A percentile compares a stretch with the other conserved stretches of the same genome.
These are phyloP conservation scores for Zaprionus kolodkinae DNA, from an alignment of 1,140 invertebrate species.

Conservation along the genomic window DNA sequence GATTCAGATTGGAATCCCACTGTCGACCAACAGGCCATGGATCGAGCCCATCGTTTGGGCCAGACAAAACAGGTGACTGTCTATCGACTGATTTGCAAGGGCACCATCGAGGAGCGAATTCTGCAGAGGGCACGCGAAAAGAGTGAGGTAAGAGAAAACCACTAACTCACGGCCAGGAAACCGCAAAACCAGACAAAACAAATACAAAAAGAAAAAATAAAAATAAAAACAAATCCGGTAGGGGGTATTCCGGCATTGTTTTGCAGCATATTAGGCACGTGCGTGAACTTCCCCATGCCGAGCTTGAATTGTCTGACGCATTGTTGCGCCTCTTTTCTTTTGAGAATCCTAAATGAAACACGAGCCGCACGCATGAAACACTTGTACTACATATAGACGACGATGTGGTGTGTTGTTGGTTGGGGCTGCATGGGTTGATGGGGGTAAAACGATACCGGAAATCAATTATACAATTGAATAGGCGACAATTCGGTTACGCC, in stretches of 20 bases:
- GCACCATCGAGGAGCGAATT: constrained; percentile 96
- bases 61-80: constrained; percentile 97
- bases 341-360: constrained; percentile 68
- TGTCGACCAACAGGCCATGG: constrained; percentile 97
- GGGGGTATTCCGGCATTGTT: constrained; percentile 59
- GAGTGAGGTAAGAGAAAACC: constrained; percentile 89
- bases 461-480: constrained; percentile 82
- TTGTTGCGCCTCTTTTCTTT: constrained; percentile 65
- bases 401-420: constrained; percentile 25
- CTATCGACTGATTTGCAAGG: constrained; percentile 95
- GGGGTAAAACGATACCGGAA: constrained; percentile 76
- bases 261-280: constrained; percentile 80
- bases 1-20: constrained; percentile 99
- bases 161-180: constrained; percentile 61
- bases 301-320: constrained; percentile 39
- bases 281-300: constrained; percentile 54
- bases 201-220: constrained; percentile 11
- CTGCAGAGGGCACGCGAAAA: constrained; percentile 95
- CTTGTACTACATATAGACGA: constrained; percentile 43
- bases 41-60: constrained; percentile 94
- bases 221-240: neutral
- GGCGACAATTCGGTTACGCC: constrained; percentile 78
- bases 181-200: constrained; percentile 58
- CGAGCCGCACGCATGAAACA: constrained; percentile 59
- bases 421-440: constrained; percentile 2